These are phyloP conservation scores for Sturnira hondurensis DNA, from an alignment of 2,113 vertebrate species.

Conservation along the genomic window DNA sequence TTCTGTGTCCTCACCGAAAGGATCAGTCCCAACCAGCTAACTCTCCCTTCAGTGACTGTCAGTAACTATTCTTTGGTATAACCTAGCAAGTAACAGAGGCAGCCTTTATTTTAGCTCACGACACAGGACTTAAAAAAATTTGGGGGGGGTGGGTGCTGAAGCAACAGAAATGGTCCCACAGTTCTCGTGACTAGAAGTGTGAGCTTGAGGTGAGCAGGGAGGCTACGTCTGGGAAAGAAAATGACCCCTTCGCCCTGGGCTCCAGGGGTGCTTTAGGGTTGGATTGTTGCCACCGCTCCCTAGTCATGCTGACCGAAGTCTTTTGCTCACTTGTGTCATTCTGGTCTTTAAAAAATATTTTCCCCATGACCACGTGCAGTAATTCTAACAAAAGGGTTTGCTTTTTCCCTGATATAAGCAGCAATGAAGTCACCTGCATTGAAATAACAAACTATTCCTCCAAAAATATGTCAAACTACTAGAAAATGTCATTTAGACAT, in stretches of 20 bases:
- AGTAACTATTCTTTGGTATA: background rate
- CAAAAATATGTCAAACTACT: conserved; percentile 68
- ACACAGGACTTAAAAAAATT: background rate
- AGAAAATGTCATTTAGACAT: conserved; percentile 68
- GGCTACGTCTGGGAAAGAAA: no score
- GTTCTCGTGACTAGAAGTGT: background rate
- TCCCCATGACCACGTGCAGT: conserved; percentile 37
- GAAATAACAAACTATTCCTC: conserved; percentile 67
- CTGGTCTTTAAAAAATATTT: conserved; percentile 52
- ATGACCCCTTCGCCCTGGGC: background rate
- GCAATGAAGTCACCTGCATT: conserved; percentile 70
- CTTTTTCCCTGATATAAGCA: conserved; percentile 30
- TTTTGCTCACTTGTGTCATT: conserved; percentile 50
- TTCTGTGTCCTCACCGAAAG: background rate
- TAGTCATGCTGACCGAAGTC: conserved; percentile 47
- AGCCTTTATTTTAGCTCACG: background rate
- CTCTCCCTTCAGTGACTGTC: background rate
- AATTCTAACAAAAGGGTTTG: conserved; percentile 34
- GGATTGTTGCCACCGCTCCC: conserved; percentile 65
- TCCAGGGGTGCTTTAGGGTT: background rate
- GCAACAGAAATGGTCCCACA: background rate
- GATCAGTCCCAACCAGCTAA: background rate
- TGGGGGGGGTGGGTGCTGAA: no score
- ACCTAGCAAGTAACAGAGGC: background rate
- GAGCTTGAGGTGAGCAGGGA: background rate